Conservation (phyloP, 1,140 invertebrate species). For the Anadara kagoshimensis region DNA sequence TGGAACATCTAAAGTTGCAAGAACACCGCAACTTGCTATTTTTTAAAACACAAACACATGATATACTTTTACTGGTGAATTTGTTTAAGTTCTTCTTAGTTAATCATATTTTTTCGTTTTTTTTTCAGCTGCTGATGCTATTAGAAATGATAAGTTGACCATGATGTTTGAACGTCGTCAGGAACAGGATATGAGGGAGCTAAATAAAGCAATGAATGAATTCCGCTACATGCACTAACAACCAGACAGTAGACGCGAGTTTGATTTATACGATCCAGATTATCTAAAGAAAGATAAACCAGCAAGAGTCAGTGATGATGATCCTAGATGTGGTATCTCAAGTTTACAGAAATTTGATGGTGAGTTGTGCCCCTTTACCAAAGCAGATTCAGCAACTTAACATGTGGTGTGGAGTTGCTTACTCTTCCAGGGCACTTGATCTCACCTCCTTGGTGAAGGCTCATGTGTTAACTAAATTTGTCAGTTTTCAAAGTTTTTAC, state of each 20-base stretch:
- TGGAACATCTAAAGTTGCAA: too few relatives aligned
- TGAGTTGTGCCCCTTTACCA: too few relatives aligned
- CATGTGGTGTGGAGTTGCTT: too few relatives aligned
- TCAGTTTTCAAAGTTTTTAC: too few relatives aligned
- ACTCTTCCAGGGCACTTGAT: too few relatives aligned
- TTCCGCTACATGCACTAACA: slow-evolving; percentile 84
- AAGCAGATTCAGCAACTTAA: too few relatives aligned
- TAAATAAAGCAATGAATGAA: slow-evolving; percentile 82
- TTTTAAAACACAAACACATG: too few relatives aligned
- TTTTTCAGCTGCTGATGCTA: slow-evolving; percentile 68
- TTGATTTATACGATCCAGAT: slow-evolving; percentile 89
- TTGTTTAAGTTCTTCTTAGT: too few relatives aligned
- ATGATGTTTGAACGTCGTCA: slow-evolving; percentile 66
- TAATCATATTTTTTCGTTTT: not conserved
- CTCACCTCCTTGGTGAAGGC: too few relatives aligned
- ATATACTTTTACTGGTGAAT: too few relatives aligned
- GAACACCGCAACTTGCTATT: too few relatives aligned
- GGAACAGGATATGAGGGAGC: slow-evolving; percentile 79
- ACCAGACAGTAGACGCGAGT: slow-evolving; percentile 84
- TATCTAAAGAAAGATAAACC: slow-evolving; percentile 83
- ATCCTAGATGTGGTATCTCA: slow-evolving; percentile 79
- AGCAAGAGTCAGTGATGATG: slow-evolving; percentile 81
- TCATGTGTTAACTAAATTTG: too few relatives aligned
- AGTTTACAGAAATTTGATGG: slow-evolving; percentile 83
- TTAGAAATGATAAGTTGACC: slow-evolving; percentile 71